Conservation (phyloP, 2,888 invertebrate genomes). For the Aphidius colemani region DNA sequence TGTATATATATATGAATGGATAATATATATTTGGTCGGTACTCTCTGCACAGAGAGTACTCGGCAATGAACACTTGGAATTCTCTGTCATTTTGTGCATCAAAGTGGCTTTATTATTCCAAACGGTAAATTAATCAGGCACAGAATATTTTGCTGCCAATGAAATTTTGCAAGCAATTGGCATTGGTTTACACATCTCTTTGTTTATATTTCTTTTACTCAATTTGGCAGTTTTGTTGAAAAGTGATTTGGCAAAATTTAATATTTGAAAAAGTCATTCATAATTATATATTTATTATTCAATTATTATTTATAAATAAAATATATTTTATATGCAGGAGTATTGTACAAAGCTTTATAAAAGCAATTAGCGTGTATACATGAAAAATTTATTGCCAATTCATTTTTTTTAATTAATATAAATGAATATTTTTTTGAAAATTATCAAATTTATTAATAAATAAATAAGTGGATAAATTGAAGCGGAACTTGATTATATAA, state of each 20-base stretch:
- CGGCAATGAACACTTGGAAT: constrained; percentile 18
- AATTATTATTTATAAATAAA: not conserved
- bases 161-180: constrained; percentile 21
- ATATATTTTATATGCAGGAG: not conserved
- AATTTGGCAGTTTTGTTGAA: not conserved
- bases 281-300: too few relatives aligned
- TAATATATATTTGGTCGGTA: too few relatives aligned
- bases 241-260: not conserved
- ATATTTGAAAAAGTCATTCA: too few relatives aligned
- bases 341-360: not conserved
- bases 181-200: not conserved
- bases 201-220: not conserved
- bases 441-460: not conserved
- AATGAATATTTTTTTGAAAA: not conserved
- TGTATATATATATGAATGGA: too few relatives aligned
- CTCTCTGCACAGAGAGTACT: too few relatives aligned
- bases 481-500: not conserved
- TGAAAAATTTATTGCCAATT: not conserved
- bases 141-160: constrained; percentile 12
- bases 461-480: not conserved
- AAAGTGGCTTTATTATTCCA: constrained; percentile 29
- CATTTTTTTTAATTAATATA: not conserved
- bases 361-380: not conserved
- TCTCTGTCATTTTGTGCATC: constrained; percentile 24
- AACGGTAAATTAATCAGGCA: constrained; percentile 24